Conservation (phyloP, 2,797 vertebrate species). For the Phrynocephalus forsythii region DNA sequence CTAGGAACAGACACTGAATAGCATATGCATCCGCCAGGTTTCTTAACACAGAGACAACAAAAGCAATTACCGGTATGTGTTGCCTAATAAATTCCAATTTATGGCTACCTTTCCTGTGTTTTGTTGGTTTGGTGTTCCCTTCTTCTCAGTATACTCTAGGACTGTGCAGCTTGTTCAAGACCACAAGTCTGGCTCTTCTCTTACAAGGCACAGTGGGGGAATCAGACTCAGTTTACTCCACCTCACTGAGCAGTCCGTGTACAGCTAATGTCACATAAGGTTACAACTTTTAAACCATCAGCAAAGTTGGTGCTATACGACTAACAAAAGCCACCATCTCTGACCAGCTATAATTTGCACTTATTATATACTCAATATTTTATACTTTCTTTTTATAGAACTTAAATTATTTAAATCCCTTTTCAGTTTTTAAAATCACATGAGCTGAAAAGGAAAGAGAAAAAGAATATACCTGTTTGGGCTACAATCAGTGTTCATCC, state of each 20-base stretch:
- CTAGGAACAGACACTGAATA: neutral
- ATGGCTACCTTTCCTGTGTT: no score
- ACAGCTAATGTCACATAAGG: neutral
- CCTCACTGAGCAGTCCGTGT: no score
- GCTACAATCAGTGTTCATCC: no score
- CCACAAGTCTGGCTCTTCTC: no score
- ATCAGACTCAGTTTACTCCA: no score
- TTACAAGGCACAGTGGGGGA: no score
- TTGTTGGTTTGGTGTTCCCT: no score
- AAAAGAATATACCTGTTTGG: slow-evolving; percentile 18
- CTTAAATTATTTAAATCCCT: slow-evolving; percentile 9
- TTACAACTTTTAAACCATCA: neutral
- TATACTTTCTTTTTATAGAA: neutral
- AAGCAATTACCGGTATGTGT: no score
- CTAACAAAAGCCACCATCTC: neutral
- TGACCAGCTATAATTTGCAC: neutral
- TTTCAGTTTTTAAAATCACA: neutral
- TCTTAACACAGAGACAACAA: neutral
- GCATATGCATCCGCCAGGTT: neutral
- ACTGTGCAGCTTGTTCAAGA: no score
- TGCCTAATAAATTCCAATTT: no score
- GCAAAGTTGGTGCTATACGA: neutral
- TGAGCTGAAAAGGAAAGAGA: slow-evolving; percentile 51
- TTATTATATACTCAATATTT: neutral
- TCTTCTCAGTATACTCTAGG: no score